Conservation (phyloP, 1,140 invertebrate genomes). For the Bicyclus anynana region DNA sequence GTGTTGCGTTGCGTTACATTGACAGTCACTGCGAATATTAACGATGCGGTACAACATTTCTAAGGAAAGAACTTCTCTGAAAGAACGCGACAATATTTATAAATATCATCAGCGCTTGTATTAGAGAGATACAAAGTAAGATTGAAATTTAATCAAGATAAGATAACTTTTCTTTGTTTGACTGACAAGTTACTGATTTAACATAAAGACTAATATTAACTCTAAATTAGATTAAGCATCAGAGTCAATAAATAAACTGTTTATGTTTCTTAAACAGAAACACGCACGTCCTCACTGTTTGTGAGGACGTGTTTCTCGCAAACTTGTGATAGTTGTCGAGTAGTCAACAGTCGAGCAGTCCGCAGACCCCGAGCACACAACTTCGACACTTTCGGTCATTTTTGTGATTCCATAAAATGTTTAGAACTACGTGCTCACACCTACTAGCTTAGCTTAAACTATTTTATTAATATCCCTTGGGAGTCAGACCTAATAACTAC, state of each 20-base stretch:
- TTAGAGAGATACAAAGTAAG: no score
- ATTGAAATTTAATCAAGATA: no score
- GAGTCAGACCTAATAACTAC: neutral
- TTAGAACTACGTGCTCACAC: neutral
- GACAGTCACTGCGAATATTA: neutral
- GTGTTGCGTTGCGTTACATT: neutral
- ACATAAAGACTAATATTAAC: no score
- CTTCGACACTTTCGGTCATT: neutral
- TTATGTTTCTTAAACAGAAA: no score
- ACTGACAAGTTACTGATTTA: no score
- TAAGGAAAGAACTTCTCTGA: neutral
- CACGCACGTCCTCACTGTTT: neutral
- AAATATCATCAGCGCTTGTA: no score
- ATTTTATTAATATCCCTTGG: neutral
- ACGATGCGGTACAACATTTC: neutral
- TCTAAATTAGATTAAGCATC: no score
- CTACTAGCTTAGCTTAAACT: neutral
- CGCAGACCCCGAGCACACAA: neutral
- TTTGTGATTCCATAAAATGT: neutral
- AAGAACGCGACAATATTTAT: neutral
- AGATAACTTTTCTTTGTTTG: no score
- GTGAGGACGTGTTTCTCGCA: neutral
- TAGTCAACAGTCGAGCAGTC: neutral
- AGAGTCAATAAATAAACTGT: no score
- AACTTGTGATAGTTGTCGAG: neutral